A percentile compares a stretch with the other conserved stretches of the same genome.
phyloP scores from a whole-genome alignment of 2,113 vertebrate genomes.

The Saguinus imperator region DNA sequence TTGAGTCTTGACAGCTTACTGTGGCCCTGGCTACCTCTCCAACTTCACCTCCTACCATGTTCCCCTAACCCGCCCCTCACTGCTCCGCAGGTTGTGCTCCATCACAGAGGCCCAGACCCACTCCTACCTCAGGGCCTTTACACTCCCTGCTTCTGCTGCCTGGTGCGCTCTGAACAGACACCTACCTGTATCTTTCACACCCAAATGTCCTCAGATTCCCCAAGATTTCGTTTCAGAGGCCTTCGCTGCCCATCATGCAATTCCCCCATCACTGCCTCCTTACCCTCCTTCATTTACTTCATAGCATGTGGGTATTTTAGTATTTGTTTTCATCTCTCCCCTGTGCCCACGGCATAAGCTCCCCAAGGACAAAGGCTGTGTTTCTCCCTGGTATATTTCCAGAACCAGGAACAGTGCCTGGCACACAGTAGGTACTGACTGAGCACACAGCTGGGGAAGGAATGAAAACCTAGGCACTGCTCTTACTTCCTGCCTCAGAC shows the following conservation, averaged over 20 bases:
- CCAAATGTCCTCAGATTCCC: neutral
- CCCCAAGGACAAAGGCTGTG: rapidly evolving
- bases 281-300: too few species aligned
- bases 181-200: neutral
- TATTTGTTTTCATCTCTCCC: neutral
- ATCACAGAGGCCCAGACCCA: neutral
- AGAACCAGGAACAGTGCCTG: neutral
- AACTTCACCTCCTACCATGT: rapidly evolving
- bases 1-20: neutral
- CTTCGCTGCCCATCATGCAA: neutral
- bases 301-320: rapidly evolving
- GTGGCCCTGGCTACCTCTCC: neutral
- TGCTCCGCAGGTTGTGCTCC: neutral
- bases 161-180: neutral
- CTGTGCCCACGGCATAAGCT: neutral
- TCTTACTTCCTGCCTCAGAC: rapidly evolving
- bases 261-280: rapidly evolving
- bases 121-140: neutral
- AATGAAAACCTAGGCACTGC: rapidly evolving
- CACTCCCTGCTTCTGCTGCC: neutral
- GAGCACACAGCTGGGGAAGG: neutral
- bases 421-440: neutral
- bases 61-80: neutral
- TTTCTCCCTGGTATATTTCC: neutral
- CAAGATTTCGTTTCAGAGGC: neutral